Evolutionary conservation across 2,113 vertebrate species (phyloP).

Genomic region (Elgaria multicarinata): DNA sequence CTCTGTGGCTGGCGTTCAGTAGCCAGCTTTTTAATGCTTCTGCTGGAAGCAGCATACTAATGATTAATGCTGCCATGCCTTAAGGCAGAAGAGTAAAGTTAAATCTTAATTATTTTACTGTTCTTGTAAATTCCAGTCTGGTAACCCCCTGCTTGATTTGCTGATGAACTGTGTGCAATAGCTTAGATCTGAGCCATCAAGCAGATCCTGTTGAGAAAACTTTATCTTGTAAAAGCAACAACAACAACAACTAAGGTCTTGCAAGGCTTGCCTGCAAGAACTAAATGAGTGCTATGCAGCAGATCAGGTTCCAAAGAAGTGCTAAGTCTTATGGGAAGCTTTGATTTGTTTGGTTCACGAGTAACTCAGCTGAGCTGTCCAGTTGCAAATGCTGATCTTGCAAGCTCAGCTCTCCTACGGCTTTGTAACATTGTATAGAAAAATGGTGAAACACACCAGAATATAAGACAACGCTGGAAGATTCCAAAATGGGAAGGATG

Average conservation of each 20-base stretch:
- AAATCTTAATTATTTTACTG: slow-evolving; percentile 14
- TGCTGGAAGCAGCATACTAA: neutral
- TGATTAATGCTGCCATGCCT: neutral
- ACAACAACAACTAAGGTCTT: neutral
- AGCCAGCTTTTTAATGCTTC: neutral
- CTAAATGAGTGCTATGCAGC: neutral
- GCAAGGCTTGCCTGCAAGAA: neutral
- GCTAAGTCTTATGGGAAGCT: neutral
- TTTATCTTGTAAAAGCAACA: neutral
- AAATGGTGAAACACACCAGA: neutral
- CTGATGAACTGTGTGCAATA: neutral
- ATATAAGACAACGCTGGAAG: neutral
- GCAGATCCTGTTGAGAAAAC: neutral
- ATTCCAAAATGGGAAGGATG: neutral
- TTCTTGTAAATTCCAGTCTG: neutral
- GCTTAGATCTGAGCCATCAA: neutral
- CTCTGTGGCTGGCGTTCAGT: neutral
- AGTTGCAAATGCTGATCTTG: neutral
- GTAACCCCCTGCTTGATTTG: neutral
- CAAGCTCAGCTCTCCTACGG: neutral
- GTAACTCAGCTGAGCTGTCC: neutral
- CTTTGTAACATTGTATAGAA: neutral
- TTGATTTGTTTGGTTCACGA: neutral
- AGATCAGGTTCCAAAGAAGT: neutral
- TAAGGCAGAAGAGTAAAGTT: neutral